phyloP scores from a whole-genome alignment of 2,797 vertebrate species.

The Protosalanx chinensis region DNA sequence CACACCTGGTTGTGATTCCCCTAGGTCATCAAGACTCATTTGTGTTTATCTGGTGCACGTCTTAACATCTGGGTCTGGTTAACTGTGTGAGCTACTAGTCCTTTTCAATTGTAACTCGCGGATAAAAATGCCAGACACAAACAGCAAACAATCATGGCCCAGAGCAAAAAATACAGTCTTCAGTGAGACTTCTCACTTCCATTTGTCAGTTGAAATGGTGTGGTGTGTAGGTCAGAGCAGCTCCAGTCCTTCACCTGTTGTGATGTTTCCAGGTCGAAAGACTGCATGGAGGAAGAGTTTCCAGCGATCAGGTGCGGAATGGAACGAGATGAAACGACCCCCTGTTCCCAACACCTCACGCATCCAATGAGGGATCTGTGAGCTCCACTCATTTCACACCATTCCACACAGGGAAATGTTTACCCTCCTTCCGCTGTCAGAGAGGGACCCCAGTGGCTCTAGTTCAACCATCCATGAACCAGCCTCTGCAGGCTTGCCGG shows the following conservation, averaged over 20 bases:
- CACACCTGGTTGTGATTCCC: background rate
- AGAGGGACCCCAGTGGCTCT: constrained; percentile 20
- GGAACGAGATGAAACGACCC: background rate
- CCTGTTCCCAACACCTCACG: background rate
- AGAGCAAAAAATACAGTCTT: too few relatives aligned
- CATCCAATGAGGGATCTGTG: background rate
- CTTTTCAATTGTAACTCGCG: background rate
- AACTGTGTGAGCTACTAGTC: too few relatives aligned
- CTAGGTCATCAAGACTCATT: background rate
- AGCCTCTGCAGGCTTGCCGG: constrained; percentile 17
- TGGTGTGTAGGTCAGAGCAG: background rate
- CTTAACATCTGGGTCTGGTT: too few relatives aligned
- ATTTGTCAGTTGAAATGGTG: background rate
- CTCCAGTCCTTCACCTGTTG: too few relatives aligned
- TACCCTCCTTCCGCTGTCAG: constrained; percentile 47
- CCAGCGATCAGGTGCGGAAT: background rate
- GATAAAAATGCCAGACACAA: background rate
- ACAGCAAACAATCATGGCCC: background rate
- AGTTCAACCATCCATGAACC: constrained; percentile 26
- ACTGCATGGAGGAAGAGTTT: background rate
- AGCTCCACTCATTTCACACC: constrained; percentile 46
- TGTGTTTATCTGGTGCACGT: background rate
- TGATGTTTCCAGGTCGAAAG: too few relatives aligned
- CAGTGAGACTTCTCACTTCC: background rate
- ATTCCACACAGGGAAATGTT: constrained; percentile 45